phyloP scores from a whole-genome alignment of 1,140 invertebrate genomes.

The Heliconius hermathena region DNA sequence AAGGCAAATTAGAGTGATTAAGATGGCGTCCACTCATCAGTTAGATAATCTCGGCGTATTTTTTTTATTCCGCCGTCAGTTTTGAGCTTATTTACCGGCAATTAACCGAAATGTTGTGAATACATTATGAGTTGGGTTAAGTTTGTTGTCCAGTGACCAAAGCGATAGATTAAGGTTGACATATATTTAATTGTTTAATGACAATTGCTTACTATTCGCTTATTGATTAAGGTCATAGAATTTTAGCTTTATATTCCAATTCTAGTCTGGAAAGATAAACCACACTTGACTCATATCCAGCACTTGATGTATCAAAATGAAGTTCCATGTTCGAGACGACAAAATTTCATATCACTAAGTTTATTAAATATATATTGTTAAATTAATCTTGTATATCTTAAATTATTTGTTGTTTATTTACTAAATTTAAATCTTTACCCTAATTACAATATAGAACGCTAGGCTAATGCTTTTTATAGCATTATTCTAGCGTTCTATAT shows the following conservation, averaged over 20 bases:
- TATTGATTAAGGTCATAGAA: no score
- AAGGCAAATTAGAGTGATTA: slow-evolving; percentile 27
- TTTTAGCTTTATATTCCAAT: no score
- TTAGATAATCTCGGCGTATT: slow-evolving; percentile 26
- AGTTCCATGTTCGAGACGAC: no score
- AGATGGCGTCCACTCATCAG: slow-evolving; percentile 29
- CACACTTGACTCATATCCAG: no score
- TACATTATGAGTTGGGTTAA: slow-evolving; percentile 26
- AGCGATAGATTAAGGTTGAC: neutral
- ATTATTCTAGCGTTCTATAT: neutral
- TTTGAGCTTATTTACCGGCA: slow-evolving; percentile 29
- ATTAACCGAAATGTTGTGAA: slow-evolving; percentile 30
- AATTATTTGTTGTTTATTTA: neutral
- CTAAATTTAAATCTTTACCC: no score
- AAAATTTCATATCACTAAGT: no score
- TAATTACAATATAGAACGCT: no score
- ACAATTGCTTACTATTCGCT: no score
- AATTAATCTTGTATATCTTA: neutral
- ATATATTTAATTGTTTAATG: no score
- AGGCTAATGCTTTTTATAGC: neutral
- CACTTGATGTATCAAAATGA: no score
- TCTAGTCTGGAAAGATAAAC: no score
- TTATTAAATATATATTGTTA: no score
- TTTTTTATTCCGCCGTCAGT: slow-evolving; percentile 27
- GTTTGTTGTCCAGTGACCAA: neutral